phyloP scores from a whole-genome alignment of 2,797 vertebrate species.

The Melanotaenia trifasciata region DNA sequence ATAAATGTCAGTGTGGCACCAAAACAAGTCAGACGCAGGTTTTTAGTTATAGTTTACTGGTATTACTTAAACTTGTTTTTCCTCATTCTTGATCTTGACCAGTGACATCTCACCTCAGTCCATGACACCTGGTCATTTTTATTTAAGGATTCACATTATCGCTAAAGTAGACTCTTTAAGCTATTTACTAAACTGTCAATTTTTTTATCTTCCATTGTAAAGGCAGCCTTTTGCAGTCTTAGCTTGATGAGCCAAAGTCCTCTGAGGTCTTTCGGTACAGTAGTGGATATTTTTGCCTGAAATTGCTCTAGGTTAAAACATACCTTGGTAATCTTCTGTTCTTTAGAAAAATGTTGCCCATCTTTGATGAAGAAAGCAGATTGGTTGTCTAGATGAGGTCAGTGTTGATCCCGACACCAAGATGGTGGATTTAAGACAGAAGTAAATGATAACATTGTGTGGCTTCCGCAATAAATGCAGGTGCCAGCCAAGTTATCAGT shows the following conservation, averaged over 20 bases:
- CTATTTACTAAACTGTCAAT: background rate
- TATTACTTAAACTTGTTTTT: too few relatives aligned
- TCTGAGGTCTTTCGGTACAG: too few relatives aligned
- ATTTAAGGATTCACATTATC: background rate
- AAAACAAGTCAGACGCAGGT: background rate
- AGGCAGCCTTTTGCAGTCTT: background rate
- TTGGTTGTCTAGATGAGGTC: background rate
- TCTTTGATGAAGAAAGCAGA: background rate
- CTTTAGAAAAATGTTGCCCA: background rate
- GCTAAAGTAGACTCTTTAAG: background rate
- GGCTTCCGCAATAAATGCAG: constrained; percentile 4
- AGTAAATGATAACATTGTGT: constrained; percentile 1
- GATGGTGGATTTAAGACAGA: background rate
- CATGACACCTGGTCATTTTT: background rate
- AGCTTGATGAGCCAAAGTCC: background rate
- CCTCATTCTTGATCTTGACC: too few relatives aligned
- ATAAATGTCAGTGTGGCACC: background rate
- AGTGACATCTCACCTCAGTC: too few relatives aligned
- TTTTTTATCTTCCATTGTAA: too few relatives aligned
- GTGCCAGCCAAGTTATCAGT: constrained; percentile 11
- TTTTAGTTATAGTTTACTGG: too few relatives aligned
- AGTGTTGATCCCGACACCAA: background rate
- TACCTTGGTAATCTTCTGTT: background rate
- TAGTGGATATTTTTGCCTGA: background rate
- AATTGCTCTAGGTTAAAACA: background rate